These are phyloP conservation scores for Lasioglossum leucozonium DNA, from an alignment of 2,888 invertebrate genomes.

Conservation along the genomic window DNA sequence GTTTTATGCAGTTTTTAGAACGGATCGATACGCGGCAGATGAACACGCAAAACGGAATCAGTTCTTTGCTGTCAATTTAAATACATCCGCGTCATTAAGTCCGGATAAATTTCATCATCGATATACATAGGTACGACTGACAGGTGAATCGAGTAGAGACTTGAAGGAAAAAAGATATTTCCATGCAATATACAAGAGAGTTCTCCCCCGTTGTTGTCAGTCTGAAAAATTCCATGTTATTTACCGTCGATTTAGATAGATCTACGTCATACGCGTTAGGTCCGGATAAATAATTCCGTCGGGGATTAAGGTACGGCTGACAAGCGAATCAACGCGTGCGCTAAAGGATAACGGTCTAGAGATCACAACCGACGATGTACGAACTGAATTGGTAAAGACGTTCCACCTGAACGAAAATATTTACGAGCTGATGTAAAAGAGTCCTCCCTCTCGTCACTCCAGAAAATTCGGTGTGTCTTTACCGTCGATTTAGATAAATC, in stretches of 20 bases:
- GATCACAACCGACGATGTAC: neutral
- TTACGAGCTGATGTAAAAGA: neutral
- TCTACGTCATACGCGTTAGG: neutral
- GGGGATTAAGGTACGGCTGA: neutral
- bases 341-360: neutral
- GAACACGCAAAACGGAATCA: no score
- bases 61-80: neutral
- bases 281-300: neutral
- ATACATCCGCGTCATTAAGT: neutral
- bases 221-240: neutral
- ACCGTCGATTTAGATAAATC: constrained; percentile 2
- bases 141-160: neutral
- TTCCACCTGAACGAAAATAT: neutral
- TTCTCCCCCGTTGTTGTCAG: neutral
- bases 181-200: neutral
- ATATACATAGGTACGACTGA: no score
- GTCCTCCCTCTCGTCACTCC: neutral
- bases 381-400: neutral
- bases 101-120: no score
- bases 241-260: neutral
- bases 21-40: no score
- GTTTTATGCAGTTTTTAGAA: neutral
- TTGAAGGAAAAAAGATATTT: neutral
- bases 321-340: neutral
- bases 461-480: neutral